These are phyloP conservation scores for Tenebrio molitor DNA, from an alignment of 1,140 invertebrate genomes.

Conservation along the genomic window DNA sequence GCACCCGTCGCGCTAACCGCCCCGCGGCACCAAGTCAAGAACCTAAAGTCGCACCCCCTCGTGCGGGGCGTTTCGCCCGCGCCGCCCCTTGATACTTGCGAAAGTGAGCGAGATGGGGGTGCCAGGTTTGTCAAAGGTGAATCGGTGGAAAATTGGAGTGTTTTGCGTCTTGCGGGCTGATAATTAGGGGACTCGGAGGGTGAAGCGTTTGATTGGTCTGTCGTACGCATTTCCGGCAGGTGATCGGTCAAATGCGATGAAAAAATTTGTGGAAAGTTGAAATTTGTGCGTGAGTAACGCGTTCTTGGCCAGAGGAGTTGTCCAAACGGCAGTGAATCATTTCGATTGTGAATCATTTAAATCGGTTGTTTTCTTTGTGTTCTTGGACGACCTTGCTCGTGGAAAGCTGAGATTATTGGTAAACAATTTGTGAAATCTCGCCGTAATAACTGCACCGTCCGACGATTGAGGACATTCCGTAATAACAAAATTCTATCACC, in stretches of 20 bases:
- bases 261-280: constrained; percentile 21
- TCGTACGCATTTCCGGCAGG: constrained; percentile 45
- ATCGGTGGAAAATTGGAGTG: not conserved
- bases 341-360: constrained; percentile 35
- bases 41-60: no score
- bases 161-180: not conserved
- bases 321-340: constrained; percentile 25
- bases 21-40: no score
- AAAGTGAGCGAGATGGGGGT: no score
- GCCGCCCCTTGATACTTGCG: no score
- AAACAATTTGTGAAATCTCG: constrained; percentile 37
- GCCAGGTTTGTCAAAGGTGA: no score
- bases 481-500: constrained; percentile 25
- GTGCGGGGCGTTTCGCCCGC: no score
- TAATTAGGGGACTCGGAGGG: constrained; percentile 26
- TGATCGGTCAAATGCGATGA: constrained; percentile 25
- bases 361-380: constrained; percentile 35
- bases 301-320: not conserved
- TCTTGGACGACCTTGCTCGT: constrained; percentile 17
- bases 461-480: constrained; percentile 37
- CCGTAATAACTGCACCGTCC: constrained; percentile 27
- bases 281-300: constrained; percentile 34
- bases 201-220: constrained; percentile 12
- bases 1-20: no score
- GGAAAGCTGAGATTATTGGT: constrained; percentile 28